Conservation (phyloP, 2,888 invertebrate genomes). For the Drosophila emarginata region DNA sequence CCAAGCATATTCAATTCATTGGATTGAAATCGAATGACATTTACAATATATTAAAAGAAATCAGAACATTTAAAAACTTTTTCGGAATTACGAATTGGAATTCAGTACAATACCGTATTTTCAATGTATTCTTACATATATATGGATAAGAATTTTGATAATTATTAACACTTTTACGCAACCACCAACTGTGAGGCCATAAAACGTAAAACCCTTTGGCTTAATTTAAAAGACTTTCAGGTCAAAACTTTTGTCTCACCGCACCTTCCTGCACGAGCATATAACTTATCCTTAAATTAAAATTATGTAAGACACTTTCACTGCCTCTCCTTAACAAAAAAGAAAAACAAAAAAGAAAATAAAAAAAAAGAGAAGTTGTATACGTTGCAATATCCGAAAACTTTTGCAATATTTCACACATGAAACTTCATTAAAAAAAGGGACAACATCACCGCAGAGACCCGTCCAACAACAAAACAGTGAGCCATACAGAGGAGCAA, state of each 20-base stretch:
- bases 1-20: no score
- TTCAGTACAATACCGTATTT: not conserved
- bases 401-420: constrained; percentile 36
- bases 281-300: constrained; percentile 24
- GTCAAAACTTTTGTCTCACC: constrained; percentile 37
- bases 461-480: constrained; percentile 68
- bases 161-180: not conserved
- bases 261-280: constrained; percentile 32
- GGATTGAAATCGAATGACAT: no score
- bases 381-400: constrained; percentile 32
- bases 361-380: constrained; percentile 29
- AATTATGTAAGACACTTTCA: constrained; percentile 62
- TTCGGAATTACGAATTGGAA: not conserved
- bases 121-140: not conserved
- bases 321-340: constrained; percentile 52
- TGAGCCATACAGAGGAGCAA: constrained; percentile 8
- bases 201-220: not conserved
- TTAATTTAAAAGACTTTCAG: constrained; percentile 30
- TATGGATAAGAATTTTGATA: not conserved
- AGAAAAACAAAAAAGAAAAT: not conserved
- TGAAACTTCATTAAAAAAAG: constrained; percentile 42
- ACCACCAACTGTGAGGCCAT: not conserved
- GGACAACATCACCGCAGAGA: constrained; percentile 79
- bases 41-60: no score
- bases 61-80: not conserved